phyloP scores from a whole-genome alignment of 2,888 invertebrate species.

The Branchipolynoe longqiensis region DNA sequence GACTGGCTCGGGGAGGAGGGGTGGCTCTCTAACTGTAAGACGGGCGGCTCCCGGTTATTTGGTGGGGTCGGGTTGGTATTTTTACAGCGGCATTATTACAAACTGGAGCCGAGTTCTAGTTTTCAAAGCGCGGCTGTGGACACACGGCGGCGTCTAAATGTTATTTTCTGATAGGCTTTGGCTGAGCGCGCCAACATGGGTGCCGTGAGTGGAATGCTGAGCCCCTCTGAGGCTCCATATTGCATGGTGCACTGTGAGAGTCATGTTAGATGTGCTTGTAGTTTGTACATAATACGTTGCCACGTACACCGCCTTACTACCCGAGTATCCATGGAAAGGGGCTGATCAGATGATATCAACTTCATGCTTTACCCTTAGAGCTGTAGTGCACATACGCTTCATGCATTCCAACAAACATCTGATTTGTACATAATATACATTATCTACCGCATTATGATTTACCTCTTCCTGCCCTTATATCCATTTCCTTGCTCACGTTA shows the following conservation, averaged over 20 bases:
- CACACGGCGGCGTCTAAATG: constrained; percentile 2
- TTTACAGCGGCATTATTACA: constrained; percentile 25
- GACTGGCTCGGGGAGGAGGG: neutral
- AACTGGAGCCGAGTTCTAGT: no score
- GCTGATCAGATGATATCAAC: constrained; percentile 2
- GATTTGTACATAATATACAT: constrained; percentile 26
- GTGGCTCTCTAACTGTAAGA: neutral
- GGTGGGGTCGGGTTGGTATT: constrained; percentile 2
- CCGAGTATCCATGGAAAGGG: neutral
- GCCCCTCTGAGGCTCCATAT: neutral
- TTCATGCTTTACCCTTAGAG: constrained; percentile 12
- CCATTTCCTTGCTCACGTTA: neutral
- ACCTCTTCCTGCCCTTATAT: neutral
- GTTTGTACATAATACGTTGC: constrained; percentile 36
- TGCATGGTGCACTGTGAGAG: neutral
- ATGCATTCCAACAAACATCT: constrained; percentile 54
- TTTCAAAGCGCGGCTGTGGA: constrained; percentile 16
- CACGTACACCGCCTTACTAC: constrained; percentile 26
- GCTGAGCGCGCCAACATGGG: no score
- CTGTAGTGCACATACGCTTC: constrained; percentile 32
- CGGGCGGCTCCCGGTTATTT: constrained; percentile 22
- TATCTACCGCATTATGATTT: constrained; percentile 32
- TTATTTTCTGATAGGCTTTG: constrained; percentile 29
- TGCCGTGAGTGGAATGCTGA: constrained; percentile 2
- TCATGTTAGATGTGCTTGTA: constrained; percentile 25